Percentiles rank a stretch among this genome's conserved stretches.
Evolutionary conservation across 2,888 invertebrate genomes (phyloP).

Genomic region (Diogma glabrata): DNA sequence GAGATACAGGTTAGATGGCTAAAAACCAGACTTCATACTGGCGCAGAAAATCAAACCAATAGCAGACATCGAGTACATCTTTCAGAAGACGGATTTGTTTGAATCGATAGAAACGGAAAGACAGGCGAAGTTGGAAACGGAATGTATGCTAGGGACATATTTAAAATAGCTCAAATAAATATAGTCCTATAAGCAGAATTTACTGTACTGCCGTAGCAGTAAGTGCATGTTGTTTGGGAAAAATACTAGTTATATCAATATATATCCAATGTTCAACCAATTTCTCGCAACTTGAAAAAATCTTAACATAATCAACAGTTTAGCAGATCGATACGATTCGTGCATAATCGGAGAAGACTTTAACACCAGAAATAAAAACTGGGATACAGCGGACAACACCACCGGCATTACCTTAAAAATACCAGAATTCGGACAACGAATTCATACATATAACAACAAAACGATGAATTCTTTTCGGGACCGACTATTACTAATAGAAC

Average conservation of each 20-base stretch:
- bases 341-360: not conserved
- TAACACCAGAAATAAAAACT: not conserved
- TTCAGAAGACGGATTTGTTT: not conserved
- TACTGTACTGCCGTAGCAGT: not conserved
- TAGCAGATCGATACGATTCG: not conserved
- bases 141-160: not conserved
- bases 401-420: too few relatives aligned
- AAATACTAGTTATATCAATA: not conserved
- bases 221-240: not conserved
- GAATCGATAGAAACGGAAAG: not conserved
- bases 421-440: too few relatives aligned
- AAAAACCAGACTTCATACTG: not conserved
- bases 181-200: not conserved
- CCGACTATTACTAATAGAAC: not conserved
- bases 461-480: too few relatives aligned
- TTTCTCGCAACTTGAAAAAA: not conserved
- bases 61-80: not conserved
- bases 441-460: not conserved
- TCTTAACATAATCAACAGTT: not conserved
- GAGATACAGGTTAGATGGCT: not conserved
- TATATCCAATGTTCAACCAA: not conserved
- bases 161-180: not conserved
- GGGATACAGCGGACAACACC: not conserved
- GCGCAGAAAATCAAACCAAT: not conserved
- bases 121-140: not conserved